Evolutionary conservation across 2,797 vertebrate species (phyloP).

Genomic region (Limosa lapponica): DNA sequence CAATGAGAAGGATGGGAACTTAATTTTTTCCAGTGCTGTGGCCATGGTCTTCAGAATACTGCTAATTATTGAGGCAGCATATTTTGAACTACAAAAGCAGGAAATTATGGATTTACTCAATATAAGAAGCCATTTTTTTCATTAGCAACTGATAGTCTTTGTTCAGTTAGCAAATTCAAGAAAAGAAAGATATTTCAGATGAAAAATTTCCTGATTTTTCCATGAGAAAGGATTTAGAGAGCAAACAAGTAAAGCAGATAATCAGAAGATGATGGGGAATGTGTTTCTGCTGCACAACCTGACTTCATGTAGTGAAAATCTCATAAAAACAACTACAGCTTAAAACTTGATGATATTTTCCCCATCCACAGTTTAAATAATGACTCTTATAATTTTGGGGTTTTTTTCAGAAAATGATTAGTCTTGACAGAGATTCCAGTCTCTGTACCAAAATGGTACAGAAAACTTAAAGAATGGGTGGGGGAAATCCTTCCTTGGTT

Average conservation of each 20-base stretch:
- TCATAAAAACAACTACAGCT: neutral
- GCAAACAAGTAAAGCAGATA: neutral
- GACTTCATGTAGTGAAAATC: neutral
- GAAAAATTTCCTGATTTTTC: neutral
- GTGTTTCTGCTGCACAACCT: neutral
- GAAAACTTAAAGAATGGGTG: neutral
- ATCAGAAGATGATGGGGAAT: neutral
- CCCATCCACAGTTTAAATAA: neutral
- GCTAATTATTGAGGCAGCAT: neutral
- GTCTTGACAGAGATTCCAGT: neutral
- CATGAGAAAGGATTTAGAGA: neutral
- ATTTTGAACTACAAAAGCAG: neutral
- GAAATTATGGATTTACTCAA: neutral
- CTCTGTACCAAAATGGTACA: neutral
- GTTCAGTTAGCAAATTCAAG: neutral
- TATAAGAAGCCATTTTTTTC: neutral
- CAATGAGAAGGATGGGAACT: neutral
- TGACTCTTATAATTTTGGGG: fast-evolving
- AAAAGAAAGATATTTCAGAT: neutral
- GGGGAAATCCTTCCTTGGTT: neutral
- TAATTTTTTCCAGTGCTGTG: neutral
- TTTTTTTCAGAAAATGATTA: neutral
- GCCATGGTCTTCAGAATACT: neutral
- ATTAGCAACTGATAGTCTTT: neutral
- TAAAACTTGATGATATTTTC: neutral